Conservation (phyloP, 2,888 invertebrate species). For the Ennomos fuscantarius region DNA sequence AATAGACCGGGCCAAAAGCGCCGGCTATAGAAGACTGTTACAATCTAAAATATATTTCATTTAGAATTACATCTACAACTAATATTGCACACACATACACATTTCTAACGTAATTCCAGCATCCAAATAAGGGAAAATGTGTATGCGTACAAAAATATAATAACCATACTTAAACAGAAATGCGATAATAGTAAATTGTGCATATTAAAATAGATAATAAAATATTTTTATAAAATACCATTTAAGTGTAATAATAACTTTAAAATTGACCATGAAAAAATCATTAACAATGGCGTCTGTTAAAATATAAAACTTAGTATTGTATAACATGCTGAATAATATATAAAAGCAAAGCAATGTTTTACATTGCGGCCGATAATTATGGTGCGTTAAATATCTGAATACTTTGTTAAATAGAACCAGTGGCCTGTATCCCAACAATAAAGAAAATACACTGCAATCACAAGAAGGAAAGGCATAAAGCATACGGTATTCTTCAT, state of each 20-base stretch:
- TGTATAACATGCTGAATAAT: conserved; percentile 36
- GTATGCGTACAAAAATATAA: conserved; percentile 82
- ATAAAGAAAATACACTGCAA: background rate
- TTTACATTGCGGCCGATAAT: conserved; percentile 65
- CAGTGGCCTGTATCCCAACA: conserved; percentile 1
- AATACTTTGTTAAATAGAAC: conserved; percentile 18
- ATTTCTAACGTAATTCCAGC: conserved; percentile 72
- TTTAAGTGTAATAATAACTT: conserved; percentile 77
- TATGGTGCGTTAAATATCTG: conserved; percentile 17
- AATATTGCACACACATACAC: conserved; percentile 86
- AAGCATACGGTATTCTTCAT: too few relatives aligned
- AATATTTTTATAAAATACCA: conserved; percentile 83
- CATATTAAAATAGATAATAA: conserved; percentile 80
- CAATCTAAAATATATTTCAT: conserved; percentile 67
- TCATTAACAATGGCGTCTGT: conserved; percentile 52
- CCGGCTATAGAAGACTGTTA: conserved; percentile 56
- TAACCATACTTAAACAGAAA: conserved; percentile 68
- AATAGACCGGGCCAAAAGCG: conserved; percentile 20
- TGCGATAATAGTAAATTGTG: conserved; percentile 81
- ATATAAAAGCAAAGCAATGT: conserved; percentile 70
- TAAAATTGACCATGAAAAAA: conserved; percentile 70
- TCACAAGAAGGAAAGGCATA: conserved; percentile 1
- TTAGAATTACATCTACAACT: conserved; percentile 75
- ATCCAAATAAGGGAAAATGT: conserved; percentile 73
- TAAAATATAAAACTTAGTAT: conserved; percentile 27